Base-by-base conservation (phyloP, 2,797 vertebrate genomes). In the Alectoris magna region DNA sequence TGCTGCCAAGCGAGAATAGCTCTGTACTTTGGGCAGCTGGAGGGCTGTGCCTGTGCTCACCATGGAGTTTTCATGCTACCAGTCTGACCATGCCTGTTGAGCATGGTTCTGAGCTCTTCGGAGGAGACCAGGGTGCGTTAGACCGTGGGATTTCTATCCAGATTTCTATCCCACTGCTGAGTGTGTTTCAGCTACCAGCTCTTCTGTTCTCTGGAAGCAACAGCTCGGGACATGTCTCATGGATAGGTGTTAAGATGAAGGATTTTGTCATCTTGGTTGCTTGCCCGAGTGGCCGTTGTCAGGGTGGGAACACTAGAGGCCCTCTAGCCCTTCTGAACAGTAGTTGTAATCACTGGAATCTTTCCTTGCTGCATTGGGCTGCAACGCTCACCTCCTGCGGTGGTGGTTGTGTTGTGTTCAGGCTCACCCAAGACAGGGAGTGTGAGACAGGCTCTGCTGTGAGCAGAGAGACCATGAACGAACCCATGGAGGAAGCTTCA, bases 11-110 rank as follows among this genome's bases (percentile, higher is more conserved):
- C 64, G 67, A 9, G 59, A 88, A 26, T 14, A 94, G 48, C 77
- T 91, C 58, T 66, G 88, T 89, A 49, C 81, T 87, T 53, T 58
- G 67, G 72, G 53, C 84, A 83, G 78, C 62, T 74, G 92, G 60
- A 67, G 48, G 81, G 71, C 69, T 79, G 71, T 75, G 91, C 36
- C 73, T 69, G 72, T 89, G 91, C 71, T 91, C 7, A 2, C 49
- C 43, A 49, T 88, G 63, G 67, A 23, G 70, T 72, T 78, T 18
- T 15, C 31, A n/a, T 48, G 31, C 64, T 23, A 8, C 73, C 11
- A 17, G 67, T 63, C 36, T 60, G 16, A n/a, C 60, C 43, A 51
- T 3, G 5, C 73, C 49, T 70, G 38, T 3, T 41, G 29, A 51
- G 55, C 18, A 31, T 2, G 1, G 66, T 36, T 48, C 34, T 87